Conservation (phyloP, 2,113 vertebrate species). For the Okapia johnstoni region DNA sequence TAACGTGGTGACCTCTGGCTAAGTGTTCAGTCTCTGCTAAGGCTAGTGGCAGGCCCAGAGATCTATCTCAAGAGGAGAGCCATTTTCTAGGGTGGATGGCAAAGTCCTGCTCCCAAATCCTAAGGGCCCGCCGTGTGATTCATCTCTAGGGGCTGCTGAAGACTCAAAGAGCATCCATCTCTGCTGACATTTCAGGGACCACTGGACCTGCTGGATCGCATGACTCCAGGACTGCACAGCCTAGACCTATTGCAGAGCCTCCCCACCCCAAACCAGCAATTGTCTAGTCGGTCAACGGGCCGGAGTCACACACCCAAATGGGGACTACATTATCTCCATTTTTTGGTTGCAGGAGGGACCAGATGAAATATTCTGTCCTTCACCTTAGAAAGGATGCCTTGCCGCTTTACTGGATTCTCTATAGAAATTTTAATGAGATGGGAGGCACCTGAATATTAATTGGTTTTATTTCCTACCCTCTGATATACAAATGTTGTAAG, state of each 20-base stretch:
- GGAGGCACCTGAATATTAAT: background rate
- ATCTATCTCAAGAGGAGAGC: background rate
- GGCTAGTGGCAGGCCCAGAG: background rate
- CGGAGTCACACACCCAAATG: background rate
- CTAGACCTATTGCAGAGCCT: background rate
- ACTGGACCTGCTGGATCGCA: rapidly evolving
- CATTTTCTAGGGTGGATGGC: rapidly evolving
- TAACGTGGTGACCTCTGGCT: background rate
- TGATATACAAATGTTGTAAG: background rate
- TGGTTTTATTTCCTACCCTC: background rate
- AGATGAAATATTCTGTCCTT: background rate
- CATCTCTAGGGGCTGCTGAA: background rate
- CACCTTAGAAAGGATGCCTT: background rate
- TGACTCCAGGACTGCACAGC: background rate
- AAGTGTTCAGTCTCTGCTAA: background rate
- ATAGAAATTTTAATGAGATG: background rate
- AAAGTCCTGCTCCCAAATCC: background rate
- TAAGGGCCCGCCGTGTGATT: background rate
- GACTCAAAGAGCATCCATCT: background rate
- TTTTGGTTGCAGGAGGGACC: background rate
- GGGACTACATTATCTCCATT: too few species aligned
- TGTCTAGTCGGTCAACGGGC: rapidly evolving
- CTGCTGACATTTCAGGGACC: background rate
- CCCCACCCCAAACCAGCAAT: background rate
- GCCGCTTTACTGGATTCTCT: background rate